Base-by-base conservation (phyloP, 2,113 vertebrate species). In the Cebus imitator region DNA sequence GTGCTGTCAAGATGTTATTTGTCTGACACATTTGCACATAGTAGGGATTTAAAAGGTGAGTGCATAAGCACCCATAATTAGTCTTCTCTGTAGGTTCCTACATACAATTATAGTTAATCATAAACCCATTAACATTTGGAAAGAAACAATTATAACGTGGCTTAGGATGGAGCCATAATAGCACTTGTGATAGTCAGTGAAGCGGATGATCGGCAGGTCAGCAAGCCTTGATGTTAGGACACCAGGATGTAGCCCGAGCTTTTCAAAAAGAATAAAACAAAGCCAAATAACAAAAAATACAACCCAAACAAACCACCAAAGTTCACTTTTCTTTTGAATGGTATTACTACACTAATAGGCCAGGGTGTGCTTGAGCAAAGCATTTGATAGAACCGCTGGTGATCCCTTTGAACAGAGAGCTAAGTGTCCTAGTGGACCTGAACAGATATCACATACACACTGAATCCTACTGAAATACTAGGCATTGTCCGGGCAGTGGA, bases 41-140 rank as follows among this genome's bases (percentile, higher is more conserved):
- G 97, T 97, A 98, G 97, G 97, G 88, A 97, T 50, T 90, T 88
- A 75, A 93, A 90, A 92, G 37, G 80, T 72, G 27, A 91, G 58
- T 32, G 84, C 94, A 55, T 90, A 76, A 90, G 87, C 40, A 86
- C 43, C 87, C 91, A 23, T 37, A 83, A 87, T 96, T 87, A 91
- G 61, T 93, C 79, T 48, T 95, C 64, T 9, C 2, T 82, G 90
- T 64, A 84, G 14, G 23, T 40, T 83, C 75, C 80, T 81, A 79
- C 50, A 57, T 78, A 76, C 70, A 87, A 87, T 95, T 92, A 92
- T 27, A 87, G 90, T 70, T 96, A n/a, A 90, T 95, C 76, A 94
- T 78, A 81, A 92, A 48, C 13, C 84, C 72, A 78, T 94, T 93
- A 93, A 64, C 92, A 92, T 55, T 94, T 58, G 90, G 90, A 8